phyloP scores from a whole-genome alignment of 2,797 vertebrate genomes.

The Liasis olivaceus region DNA sequence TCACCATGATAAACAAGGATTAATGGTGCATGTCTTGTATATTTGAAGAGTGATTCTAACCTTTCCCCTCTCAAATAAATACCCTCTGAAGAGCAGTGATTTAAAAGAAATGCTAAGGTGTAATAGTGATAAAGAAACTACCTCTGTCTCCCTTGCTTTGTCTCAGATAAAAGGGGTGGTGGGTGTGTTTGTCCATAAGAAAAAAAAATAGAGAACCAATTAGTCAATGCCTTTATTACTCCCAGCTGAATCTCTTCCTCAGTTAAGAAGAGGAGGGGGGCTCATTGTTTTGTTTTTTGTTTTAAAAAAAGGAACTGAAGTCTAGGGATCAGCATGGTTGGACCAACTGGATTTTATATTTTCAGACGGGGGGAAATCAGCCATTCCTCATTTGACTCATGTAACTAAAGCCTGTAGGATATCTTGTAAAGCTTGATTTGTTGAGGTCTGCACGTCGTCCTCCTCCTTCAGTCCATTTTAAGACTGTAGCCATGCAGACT shows the following conservation, averaged over 20 bases:
- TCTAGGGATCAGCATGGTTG: background rate
- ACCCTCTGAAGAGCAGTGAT: background rate
- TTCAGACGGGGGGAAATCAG: background rate
- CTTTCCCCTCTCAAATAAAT: background rate
- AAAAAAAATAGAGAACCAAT: background rate
- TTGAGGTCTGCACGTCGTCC: background rate
- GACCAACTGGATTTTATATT: background rate
- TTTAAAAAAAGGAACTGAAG: background rate
- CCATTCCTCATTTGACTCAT: too few species aligned
- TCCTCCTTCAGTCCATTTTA: background rate
- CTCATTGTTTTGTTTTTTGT: background rate
- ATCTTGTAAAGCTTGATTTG: background rate
- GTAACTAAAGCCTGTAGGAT: too few species aligned
- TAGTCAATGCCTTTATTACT: background rate
- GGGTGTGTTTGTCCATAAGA: too few species aligned
- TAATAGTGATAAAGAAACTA: background rate
- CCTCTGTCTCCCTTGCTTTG: background rate
- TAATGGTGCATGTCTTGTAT: background rate
- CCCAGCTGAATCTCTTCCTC: background rate
- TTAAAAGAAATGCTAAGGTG: background rate
- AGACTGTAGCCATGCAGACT: background rate
- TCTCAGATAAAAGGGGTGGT: background rate
- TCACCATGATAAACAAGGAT: slow-evolving; percentile 13
- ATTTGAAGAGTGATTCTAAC: background rate
- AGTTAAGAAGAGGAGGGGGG: background rate